Percentiles rank a stretch among this genome's conserved stretches.
phyloP scores from a whole-genome alignment of 92 coral and sea anemone genomes.

The Heteractis magnifica region DNA sequence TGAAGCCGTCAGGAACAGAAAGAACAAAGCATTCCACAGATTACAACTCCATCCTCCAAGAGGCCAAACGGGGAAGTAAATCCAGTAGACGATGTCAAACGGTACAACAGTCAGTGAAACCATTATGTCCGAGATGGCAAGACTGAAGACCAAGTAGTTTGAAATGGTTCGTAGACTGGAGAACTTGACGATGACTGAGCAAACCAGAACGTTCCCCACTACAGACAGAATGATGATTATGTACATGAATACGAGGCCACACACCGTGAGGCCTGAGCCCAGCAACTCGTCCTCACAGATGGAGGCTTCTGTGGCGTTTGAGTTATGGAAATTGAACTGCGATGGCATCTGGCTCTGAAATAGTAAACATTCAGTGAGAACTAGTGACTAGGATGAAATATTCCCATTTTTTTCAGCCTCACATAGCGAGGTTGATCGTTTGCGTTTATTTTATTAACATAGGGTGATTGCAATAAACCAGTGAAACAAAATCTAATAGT shows the following conservation, averaged over 20 bases:
- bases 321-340: neutral
- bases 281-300: slow-evolving; percentile 53
- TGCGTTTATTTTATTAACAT: no score
- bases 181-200: slow-evolving; percentile 53
- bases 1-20: slow-evolving; percentile 72
- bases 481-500: no score
- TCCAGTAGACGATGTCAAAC: slow-evolving; percentile 77
- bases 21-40: slow-evolving; percentile 80
- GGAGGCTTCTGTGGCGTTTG: slow-evolving; percentile 19
- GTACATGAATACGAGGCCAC: slow-evolving; percentile 62
- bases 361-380: neutral
- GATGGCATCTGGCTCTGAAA: neutral
- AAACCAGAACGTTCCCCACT: slow-evolving; percentile 68
- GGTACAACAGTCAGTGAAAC: slow-evolving; percentile 65
- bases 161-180: slow-evolving; percentile 57
- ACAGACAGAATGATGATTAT: slow-evolving; percentile 45
- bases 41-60: slow-evolving; percentile 64
- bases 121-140: slow-evolving; percentile 75
- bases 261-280: slow-evolving; percentile 47
- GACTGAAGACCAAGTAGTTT: slow-evolving; percentile 59
- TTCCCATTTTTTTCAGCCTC: no score
- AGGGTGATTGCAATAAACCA: no score
- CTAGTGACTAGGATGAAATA: no score
- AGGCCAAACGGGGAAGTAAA: slow-evolving; percentile 74
- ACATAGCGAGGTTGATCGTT: no score